phyloP scores from a whole-genome alignment of 1,140 invertebrate species.

The Pseudobourletiella spinata region DNA sequence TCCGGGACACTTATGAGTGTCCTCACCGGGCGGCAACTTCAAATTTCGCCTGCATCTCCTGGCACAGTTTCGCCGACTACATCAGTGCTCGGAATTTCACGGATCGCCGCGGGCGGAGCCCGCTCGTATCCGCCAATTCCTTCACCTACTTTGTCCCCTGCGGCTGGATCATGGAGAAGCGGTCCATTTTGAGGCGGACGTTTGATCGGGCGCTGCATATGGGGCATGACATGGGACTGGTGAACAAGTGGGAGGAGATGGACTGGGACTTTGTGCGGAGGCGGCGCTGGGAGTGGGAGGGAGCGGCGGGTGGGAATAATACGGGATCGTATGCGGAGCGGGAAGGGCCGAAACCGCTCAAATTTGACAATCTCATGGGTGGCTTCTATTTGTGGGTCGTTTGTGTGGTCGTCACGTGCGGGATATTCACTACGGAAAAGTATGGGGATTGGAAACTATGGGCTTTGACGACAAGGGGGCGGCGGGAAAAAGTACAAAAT shows the following conservation, averaged over 20 bases:
- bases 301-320: not conserved
- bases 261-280: not conserved
- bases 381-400: too few relatives aligned
- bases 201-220: conserved; percentile 6
- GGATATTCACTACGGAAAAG: too few relatives aligned
- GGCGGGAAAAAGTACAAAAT: too few relatives aligned
- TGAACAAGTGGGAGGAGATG: conserved; percentile 6
- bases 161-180: conserved; percentile 9
- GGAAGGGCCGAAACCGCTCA: too few relatives aligned
- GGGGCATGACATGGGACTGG: conserved; percentile 3
- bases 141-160: conserved; percentile 8
- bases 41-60: conserved; percentile 19
- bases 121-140: not conserved
- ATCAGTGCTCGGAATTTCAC: conserved; percentile 15
- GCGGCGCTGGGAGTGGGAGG: conserved; percentile 6
- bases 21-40: conserved; percentile 7
- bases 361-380: too few relatives aligned
- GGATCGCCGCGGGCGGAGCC: conserved; percentile 2
- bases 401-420: too few relatives aligned
- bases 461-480: too few relatives aligned
- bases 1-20: conserved; percentile 10
- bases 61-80: conserved; percentile 15
- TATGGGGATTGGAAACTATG: too few relatives aligned
- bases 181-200: conserved; percentile 6
- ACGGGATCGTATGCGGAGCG: too few relatives aligned